Evolutionary conservation across 2,797 vertebrate species (phyloP).

Genomic region (Cetoscarus ocellatus): DNA sequence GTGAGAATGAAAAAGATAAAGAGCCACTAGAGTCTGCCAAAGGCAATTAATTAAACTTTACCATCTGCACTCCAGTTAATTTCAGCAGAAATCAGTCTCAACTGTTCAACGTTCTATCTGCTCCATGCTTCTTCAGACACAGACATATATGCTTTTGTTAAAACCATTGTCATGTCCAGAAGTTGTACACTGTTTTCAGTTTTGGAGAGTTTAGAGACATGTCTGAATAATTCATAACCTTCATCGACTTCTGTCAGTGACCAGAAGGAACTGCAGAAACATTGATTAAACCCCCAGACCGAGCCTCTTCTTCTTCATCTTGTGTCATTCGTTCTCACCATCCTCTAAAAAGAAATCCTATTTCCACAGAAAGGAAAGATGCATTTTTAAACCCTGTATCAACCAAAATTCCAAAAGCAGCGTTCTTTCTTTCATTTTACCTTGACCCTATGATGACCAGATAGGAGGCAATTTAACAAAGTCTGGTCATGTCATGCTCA

Average conservation of each 20-base stretch:
- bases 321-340: not conserved
- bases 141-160: not conserved
- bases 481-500: no score
- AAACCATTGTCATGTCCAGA: not conserved
- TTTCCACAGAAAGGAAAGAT: not conserved
- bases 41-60: constrained; percentile 30
- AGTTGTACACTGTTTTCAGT: constrained; percentile 1
- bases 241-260: constrained; percentile 8
- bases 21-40: constrained; percentile 11
- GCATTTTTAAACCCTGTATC: not conserved
- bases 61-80: constrained; percentile 31
- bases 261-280: constrained; percentile 17
- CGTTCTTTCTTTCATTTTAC: not conserved
- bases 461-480: not conserved
- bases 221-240: constrained; percentile 35
- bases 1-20: constrained; percentile 17
- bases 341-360: not conserved
- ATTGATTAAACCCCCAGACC: constrained; percentile 1
- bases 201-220: constrained; percentile 5
- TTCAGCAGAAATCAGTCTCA: constrained; percentile 3
- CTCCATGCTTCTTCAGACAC: not conserved
- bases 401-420: not conserved
- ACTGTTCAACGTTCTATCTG: not conserved
- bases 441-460: not conserved
- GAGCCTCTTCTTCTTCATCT: not conserved